phyloP scores from a whole-genome alignment of 2,797 vertebrate species.

The Anabacerthia variegaticeps region DNA sequence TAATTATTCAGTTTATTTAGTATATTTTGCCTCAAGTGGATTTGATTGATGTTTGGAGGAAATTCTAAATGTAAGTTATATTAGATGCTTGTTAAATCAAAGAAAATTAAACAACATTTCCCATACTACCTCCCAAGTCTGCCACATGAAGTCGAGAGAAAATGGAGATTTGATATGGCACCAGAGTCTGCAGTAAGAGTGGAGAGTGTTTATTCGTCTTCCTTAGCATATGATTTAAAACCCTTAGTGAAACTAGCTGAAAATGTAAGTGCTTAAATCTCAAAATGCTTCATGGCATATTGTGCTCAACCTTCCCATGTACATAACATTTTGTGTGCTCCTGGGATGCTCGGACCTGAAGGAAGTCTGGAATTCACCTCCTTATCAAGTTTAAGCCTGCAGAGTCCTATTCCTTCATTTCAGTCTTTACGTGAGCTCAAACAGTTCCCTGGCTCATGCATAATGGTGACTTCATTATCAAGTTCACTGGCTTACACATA shows the following conservation, averaged over 20 bases:
- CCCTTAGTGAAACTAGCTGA: not conserved
- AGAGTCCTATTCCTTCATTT: not conserved
- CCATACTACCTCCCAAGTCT: not conserved
- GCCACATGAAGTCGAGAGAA: not conserved
- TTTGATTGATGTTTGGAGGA: not conserved
- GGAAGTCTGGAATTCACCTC: not conserved
- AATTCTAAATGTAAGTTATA: not conserved
- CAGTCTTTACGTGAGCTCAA: fast-evolving
- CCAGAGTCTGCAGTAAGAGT: not conserved
- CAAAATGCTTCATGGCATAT: not conserved
- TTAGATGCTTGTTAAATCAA: not conserved
- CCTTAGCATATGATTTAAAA: not conserved
- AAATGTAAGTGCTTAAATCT: not conserved
- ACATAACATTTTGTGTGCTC: not conserved
- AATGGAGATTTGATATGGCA: not conserved
- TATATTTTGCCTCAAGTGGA: not conserved
- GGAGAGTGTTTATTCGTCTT: not conserved
- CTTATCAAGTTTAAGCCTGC: not conserved
- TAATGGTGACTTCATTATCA: not conserved
- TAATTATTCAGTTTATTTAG: not conserved
- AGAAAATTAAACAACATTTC: not conserved
- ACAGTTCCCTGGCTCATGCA: not conserved
- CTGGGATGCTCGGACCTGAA: not conserved
- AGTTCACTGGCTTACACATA: not conserved
- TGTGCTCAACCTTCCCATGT: not conserved